A percentile compares a stretch with the other conserved stretches of the same genome.
Conservation (phyloP, 2,888 invertebrate species). For the Hydrotaea cyrtoneurina region DNA sequence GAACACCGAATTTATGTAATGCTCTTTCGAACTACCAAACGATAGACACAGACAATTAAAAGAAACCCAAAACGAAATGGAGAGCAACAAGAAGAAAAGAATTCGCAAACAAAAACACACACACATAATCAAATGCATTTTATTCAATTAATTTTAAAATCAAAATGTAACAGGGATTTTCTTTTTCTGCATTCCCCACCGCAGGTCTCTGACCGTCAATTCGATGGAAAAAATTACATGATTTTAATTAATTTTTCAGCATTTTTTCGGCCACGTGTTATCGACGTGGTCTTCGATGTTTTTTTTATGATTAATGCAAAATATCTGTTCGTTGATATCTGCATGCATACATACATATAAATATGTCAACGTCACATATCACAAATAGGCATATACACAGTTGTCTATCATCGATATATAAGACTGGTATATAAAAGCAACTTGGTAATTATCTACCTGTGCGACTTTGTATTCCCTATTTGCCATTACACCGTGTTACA, state of each 20-base stretch:
- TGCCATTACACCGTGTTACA: too few species aligned
- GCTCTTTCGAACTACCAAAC: not conserved
- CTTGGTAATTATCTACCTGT: too few species aligned
- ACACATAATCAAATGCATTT: slow-evolving; percentile 8
- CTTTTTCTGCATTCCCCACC: not conserved
- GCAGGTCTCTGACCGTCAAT: not conserved
- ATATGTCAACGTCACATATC: too few species aligned
- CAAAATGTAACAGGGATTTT: slow-evolving; percentile 4
- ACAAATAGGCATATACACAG: too few species aligned
- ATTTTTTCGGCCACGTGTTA: not conserved
- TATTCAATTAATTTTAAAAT: slow-evolving; percentile 23
- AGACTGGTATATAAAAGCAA: too few species aligned
- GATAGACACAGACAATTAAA: not conserved
- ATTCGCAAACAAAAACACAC: not conserved
- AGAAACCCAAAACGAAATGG: not conserved
- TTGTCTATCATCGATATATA: too few species aligned
- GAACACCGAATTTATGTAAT: not conserved
- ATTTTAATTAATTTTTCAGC: slow-evolving; percentile 16
- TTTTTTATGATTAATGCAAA: slow-evolving; percentile 11
- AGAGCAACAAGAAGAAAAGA: too few species aligned
- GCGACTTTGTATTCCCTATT: too few species aligned
- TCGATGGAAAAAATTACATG: not conserved
- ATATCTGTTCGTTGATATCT: not conserved
- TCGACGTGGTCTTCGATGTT: not conserved
- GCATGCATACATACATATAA: too few species aligned